Conservation (phyloP, 2,797 vertebrate species). For the Chrysocyon brachyurus region DNA sequence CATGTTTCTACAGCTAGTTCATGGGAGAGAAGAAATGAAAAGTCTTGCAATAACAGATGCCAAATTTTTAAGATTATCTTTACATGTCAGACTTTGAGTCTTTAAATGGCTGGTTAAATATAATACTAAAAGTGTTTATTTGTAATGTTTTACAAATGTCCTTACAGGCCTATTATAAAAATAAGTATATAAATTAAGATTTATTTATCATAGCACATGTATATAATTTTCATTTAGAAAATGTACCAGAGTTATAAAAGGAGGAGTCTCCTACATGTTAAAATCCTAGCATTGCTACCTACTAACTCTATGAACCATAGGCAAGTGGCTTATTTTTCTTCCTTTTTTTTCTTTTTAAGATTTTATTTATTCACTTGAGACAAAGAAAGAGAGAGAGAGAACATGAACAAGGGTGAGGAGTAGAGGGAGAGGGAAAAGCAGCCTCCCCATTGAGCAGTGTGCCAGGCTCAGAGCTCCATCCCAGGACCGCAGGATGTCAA, state of each 20-base stretch:
- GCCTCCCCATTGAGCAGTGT: background rate
- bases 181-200: background rate
- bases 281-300: background rate
- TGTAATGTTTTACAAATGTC: background rate
- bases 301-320: background rate
- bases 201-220: background rate
- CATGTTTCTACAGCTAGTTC: background rate
- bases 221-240: conserved; percentile 54
- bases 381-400: background rate
- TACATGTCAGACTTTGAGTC: conserved; percentile 9
- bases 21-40: background rate
- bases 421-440: background rate
- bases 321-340: conserved; percentile 1
- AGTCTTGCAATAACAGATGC: background rate
- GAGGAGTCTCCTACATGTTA: background rate
- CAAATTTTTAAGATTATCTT: conserved; percentile 42
- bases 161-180: background rate
- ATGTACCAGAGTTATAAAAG: background rate
- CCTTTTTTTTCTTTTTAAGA: background rate
- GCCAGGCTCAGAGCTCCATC: background rate
- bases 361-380: background rate
- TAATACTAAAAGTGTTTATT: background rate
- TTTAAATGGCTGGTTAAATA: conserved; percentile 32
- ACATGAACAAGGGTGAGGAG: background rate
- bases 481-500: background rate